phyloP scores from a whole-genome alignment of 2,113 vertebrate species.

The Heptranchias perlo region DNA sequence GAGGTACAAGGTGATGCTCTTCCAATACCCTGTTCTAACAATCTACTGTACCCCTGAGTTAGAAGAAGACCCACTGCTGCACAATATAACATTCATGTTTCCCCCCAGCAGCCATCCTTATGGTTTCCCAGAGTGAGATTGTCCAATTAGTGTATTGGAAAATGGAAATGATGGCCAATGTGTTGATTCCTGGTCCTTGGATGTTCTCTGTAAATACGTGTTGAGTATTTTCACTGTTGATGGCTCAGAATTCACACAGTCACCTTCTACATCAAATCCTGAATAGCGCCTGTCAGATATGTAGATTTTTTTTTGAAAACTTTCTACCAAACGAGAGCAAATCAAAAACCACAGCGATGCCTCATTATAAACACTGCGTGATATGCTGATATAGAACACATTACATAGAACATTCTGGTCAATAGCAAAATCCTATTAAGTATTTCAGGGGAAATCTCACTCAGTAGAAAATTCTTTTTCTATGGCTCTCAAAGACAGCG shows the following conservation, averaged over 20 bases:
- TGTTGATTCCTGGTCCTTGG: background rate
- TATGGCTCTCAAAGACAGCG: background rate
- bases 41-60: background rate
- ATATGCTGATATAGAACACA: background rate
- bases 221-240: conserved; percentile 4
- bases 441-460: conserved; percentile 18
- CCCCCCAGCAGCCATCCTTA: background rate
- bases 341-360: conserved; percentile 1
- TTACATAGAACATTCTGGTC: background rate
- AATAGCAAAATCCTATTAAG: background rate
- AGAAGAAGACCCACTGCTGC: background rate
- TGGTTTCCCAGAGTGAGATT: background rate
- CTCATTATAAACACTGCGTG: conserved; percentile 30
- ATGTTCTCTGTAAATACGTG: conserved; percentile 15
- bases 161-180: background rate
- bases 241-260: conserved; percentile 12
- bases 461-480: background rate
- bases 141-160: conserved; percentile 9
- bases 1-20: background rate
- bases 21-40: background rate
- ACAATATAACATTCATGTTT: background rate
- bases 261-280: conserved; percentile 15
- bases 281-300: conserved; percentile 21
- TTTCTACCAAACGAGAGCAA: conserved; percentile 18
- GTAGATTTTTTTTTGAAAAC: conserved; percentile 25